These are phyloP conservation scores for Argynnis bischoffii DNA, from an alignment of 2,888 invertebrate species.

Conservation along the genomic window DNA sequence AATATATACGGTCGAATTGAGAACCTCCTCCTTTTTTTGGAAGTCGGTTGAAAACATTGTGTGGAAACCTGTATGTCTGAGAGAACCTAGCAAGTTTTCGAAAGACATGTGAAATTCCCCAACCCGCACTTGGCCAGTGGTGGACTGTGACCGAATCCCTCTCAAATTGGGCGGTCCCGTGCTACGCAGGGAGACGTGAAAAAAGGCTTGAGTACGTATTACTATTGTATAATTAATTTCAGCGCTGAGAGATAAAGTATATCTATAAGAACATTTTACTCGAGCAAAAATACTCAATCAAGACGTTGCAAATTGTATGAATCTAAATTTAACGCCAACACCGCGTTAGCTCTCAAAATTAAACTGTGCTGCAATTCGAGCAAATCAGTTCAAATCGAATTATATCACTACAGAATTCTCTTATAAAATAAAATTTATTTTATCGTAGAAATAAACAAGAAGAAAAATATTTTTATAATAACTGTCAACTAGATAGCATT, in stretches of 20 bases:
- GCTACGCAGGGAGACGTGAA: too few relatives aligned
- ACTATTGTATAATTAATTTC: background rate
- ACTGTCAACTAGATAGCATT: too few relatives aligned
- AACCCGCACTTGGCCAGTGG: too few relatives aligned
- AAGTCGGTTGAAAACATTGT: too few relatives aligned
- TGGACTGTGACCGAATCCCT: too few relatives aligned
- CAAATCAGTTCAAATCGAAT: constrained; percentile 35
- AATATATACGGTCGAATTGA: too few relatives aligned
- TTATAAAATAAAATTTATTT: constrained; percentile 16
- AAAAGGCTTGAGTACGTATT: background rate
- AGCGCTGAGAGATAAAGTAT: background rate
- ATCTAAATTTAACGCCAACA: constrained; percentile 50
- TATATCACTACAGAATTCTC: constrained; percentile 29
- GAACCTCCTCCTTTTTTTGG: too few relatives aligned
- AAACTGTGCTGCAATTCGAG: constrained; percentile 39
- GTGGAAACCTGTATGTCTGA: too few relatives aligned
- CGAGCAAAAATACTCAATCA: constrained; percentile 34
- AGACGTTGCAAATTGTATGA: constrained; percentile 41
- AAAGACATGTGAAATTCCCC: too few relatives aligned
- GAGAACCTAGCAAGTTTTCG: too few relatives aligned
- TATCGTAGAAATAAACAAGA: background rate
- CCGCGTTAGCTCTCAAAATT: constrained; percentile 45
- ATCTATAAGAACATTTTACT: background rate
- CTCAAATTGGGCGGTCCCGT: too few relatives aligned
- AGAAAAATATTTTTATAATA: background rate